phyloP scores from a whole-genome alignment of 1,140 invertebrate genomes.

The Ceratina australensis region DNA sequence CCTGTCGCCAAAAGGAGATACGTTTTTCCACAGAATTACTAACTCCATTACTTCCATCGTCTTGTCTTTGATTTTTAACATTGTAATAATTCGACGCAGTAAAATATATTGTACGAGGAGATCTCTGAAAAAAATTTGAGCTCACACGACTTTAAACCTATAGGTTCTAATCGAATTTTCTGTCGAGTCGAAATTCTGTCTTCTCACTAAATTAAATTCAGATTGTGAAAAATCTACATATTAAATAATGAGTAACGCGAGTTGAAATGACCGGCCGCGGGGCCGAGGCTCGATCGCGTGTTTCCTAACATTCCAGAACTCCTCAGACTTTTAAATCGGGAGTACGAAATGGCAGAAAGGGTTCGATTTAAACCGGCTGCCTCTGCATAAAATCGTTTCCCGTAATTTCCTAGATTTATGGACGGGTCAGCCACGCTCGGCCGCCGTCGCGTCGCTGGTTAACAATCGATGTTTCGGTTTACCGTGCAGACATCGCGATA shows the following conservation, averaged over 20 bases:
- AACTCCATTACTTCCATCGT: too few relatives aligned
- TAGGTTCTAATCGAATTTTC: too few relatives aligned
- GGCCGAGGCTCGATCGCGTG: constrained; percentile 32
- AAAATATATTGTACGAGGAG: too few relatives aligned
- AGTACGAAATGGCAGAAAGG: constrained; percentile 32
- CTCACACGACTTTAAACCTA: too few relatives aligned
- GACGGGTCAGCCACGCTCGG: not conserved
- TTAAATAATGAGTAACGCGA: too few relatives aligned
- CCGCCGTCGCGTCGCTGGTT: not conserved
- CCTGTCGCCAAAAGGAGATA: too few relatives aligned
- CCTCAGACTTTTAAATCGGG: constrained; percentile 40
- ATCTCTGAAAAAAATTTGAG: too few relatives aligned
- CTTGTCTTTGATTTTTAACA: too few relatives aligned
- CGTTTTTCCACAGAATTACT: not conserved
- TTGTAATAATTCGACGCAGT: too few relatives aligned
- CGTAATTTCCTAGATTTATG: constrained; percentile 23
- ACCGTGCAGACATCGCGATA: constrained; percentile 2
- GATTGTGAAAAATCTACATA: too few relatives aligned
- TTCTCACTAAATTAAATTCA: too few relatives aligned
- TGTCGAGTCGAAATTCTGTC: too few relatives aligned
- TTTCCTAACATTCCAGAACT: constrained; percentile 16
- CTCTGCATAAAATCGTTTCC: constrained; percentile 40
- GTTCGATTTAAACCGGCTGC: constrained; percentile 31
- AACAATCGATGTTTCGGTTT: not conserved
- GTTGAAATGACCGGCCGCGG: not conserved